Evolutionary conservation across 2,113 vertebrate species (phyloP).

Genomic region (Oncorhynchus keta): DNA sequence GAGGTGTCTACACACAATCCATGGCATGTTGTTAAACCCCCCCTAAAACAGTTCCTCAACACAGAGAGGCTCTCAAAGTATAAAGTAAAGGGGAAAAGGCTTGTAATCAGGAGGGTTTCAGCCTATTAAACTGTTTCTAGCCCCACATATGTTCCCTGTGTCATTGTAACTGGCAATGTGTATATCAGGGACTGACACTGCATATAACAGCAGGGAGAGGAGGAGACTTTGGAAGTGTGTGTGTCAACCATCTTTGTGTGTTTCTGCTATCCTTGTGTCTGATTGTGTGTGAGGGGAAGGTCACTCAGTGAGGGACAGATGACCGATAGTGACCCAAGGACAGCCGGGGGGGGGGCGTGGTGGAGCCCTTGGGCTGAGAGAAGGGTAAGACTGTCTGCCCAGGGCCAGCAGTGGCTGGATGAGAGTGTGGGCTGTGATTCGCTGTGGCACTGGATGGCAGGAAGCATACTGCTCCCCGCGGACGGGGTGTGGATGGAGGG

Average conservation of each 20-base stretch:
- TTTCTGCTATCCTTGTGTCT: too few species aligned
- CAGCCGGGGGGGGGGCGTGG: slow-evolving; percentile 17
- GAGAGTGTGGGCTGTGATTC: slow-evolving; percentile 37
- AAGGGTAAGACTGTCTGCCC: not conserved
- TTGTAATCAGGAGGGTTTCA: too few species aligned
- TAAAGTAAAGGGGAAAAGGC: not conserved
- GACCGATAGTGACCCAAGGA: slow-evolving; percentile 66
- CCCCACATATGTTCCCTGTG: too few species aligned
- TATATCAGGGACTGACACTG: too few species aligned
- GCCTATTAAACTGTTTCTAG: too few species aligned
- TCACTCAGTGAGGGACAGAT: slow-evolving; percentile 48
- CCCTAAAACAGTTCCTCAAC: too few species aligned
- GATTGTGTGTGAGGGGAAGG: not conserved
- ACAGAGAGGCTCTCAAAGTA: not conserved
- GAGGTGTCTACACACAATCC: too few species aligned
- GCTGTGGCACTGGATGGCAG: slow-evolving; percentile 62
- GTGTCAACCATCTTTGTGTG: too few species aligned
- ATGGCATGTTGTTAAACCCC: too few species aligned
- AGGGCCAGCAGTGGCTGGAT: not conserved
- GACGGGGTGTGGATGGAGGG: slow-evolving; percentile 16
- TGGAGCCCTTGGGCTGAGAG: too few species aligned
- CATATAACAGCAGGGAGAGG: too few species aligned
- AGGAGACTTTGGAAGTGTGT: not conserved
- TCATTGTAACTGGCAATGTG: too few species aligned
- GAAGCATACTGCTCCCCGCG: slow-evolving; percentile 58